A percentile compares a stretch with the other conserved stretches of the same genome.
These are phyloP conservation scores for Metridium senile DNA, from an alignment of 92 coral and sea anemone species.

Conservation along the genomic window DNA sequence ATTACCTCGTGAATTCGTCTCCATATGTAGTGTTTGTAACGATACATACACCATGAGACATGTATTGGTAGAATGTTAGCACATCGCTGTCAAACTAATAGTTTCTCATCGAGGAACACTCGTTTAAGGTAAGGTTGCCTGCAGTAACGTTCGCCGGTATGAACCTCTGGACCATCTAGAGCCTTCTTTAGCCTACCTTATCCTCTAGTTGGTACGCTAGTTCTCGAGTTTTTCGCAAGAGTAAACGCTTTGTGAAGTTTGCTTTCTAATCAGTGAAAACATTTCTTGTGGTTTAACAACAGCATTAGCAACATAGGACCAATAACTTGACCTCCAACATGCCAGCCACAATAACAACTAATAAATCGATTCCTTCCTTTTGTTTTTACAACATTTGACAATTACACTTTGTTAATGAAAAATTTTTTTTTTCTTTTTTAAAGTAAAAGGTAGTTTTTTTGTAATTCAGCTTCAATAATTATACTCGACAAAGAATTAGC, in stretches of 20 bases:
- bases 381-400: no score
- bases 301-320: neutral
- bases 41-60: neutral
- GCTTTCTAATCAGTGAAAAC: constrained; percentile 1
- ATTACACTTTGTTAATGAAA: neutral
- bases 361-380: no score
- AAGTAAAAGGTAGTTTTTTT: neutral
- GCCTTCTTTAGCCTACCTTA: neutral
- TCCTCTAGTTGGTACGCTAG: neutral
- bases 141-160: neutral
- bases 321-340: constrained; percentile 4
- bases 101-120: constrained; percentile 13
- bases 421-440: neutral
- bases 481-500: constrained; percentile 11
- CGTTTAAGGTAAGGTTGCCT: constrained; percentile 3
- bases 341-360: neutral
- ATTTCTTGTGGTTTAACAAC: constrained; percentile 2
- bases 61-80: constrained; percentile 20
- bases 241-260: neutral
- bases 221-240: neutral
- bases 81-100: constrained; percentile 13
- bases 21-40: neutral
- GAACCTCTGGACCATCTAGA: neutral
- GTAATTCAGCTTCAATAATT: neutral
- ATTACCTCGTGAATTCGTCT: neutral